Evolutionary conservation across 2,888 invertebrate genomes (phyloP), one percentile per base, ranked within the genome.

Genomic region (Sepioteuthis lessoniana): DNA sequence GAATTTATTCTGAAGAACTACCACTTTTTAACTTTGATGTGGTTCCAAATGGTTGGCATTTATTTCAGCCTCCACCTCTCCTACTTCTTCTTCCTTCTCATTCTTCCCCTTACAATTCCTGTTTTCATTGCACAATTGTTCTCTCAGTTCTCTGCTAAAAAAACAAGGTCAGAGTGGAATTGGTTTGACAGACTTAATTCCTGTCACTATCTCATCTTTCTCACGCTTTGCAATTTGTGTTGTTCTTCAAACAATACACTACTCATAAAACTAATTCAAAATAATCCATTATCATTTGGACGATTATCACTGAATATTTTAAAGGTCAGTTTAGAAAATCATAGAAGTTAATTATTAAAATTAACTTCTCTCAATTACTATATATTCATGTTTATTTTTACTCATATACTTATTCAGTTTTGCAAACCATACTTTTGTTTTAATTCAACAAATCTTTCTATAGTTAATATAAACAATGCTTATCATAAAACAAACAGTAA

Each of bases 191-290:
- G 76, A 76, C 76, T 76, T 35, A n/a, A n/a, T 76, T 76, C n/a
- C 76, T 76, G 76, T 76, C 76, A 76, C 76, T n/a, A 76, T 13
- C n/a, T 76, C n/a, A 76, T 76, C 60, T 76, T 76, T 76, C 76
- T 76, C 76, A n/a, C 76, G 4, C n/a, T 35, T 25, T 25, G 25
- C 25, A 55, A 55, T 55, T 76, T 76, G 76, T 76, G n/a, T n/a
- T 35, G 13, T 76, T 35, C n/a, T 76, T 76, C n/a, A 76, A 13
- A 35, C 76, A 16, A 13, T 16, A 35, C n/a, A 35, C 60, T 31
- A 5, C 13, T 35, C n/a, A n/a, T 3, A 76, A 76, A 76, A 76
- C n/a, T 76, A 16, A 76, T 13, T 13, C 76, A 76, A 35, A 7
- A n/a, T 2, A 2, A 35, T 35, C 76, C 16, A 35, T 76, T 35